phyloP scores from a whole-genome alignment of 2,888 invertebrate genomes.

The Cyaniris semiargus region DNA sequence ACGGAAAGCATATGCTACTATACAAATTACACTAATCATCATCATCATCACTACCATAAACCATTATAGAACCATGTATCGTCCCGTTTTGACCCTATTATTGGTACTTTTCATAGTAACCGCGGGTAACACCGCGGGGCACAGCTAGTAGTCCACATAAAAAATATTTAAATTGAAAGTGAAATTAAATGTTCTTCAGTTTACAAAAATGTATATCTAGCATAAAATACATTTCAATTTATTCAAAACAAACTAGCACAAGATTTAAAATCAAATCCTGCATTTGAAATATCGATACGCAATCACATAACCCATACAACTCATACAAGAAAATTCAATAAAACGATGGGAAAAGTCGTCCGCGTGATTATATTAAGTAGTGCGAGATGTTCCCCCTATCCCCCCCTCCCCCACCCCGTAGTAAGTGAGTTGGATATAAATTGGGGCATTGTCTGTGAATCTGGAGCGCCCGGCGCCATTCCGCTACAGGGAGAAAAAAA shows the following conservation, averaged over 20 bases:
- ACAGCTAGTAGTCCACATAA: too few species aligned
- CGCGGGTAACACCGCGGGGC: too few species aligned
- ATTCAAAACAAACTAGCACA: background rate
- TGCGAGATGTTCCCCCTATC: slow-evolving; percentile 41
- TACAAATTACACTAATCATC: too few species aligned
- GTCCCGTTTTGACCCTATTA: too few species aligned
- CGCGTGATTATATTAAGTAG: slow-evolving; percentile 38
- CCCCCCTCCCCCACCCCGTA: slow-evolving; percentile 59
- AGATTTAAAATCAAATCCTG: background rate
- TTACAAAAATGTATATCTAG: too few species aligned
- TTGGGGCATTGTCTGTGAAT: slow-evolving; percentile 80
- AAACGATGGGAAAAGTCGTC: slow-evolving; percentile 13
- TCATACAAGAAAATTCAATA: slow-evolving; percentile 26
- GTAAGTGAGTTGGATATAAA: slow-evolving; percentile 80
- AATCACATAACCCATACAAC: background rate
- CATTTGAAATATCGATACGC: background rate
- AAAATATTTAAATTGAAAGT: too few species aligned
- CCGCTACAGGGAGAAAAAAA: slow-evolving; percentile 59
- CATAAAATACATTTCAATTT: too few species aligned
- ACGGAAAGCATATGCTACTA: too few species aligned
- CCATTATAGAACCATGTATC: too few species aligned
- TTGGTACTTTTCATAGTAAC: too few species aligned
- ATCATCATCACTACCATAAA: too few species aligned
- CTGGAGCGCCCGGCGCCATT: slow-evolving; percentile 73
- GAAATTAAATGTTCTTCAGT: too few species aligned